phyloP scores from a whole-genome alignment of 2,888 invertebrate genomes.

The Drosophila parthenogenetica region DNA sequence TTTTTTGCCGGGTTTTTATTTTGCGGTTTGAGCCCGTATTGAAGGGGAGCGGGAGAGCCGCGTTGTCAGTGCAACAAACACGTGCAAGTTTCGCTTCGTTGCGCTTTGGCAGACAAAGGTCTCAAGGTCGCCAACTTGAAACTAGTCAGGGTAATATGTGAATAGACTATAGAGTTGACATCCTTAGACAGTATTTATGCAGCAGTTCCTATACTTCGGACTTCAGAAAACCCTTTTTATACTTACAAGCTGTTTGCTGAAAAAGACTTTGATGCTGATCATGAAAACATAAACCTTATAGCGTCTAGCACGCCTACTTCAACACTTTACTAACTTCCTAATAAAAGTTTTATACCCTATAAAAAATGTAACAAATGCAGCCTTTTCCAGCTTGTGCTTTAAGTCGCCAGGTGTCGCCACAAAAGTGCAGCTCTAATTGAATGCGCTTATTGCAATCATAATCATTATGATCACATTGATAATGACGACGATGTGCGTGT shows the following conservation, averaged over 20 bases:
- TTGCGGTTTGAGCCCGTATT: too few relatives aligned
- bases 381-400: neutral
- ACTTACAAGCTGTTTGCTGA: too few relatives aligned
- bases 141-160: slow-evolving; percentile 4
- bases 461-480: too few relatives aligned
- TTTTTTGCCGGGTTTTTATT: neutral
- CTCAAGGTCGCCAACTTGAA: slow-evolving; percentile 43
- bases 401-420: slow-evolving; percentile 53
- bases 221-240: too few relatives aligned
- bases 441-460: slow-evolving; percentile 8
- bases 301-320: neutral
- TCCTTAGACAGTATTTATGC: too few relatives aligned
- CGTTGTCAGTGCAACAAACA: slow-evolving; percentile 29
- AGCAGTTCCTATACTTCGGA: too few relatives aligned
- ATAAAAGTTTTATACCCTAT: neutral
- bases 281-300: too few relatives aligned
- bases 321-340: too few relatives aligned
- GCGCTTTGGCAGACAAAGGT: slow-evolving; percentile 43
- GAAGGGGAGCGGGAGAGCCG: neutral
- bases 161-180: neutral
- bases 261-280: too few relatives aligned
- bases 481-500: slow-evolving; percentile 33
- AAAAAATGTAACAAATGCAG: slow-evolving; percentile 18
- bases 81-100: slow-evolving; percentile 43
- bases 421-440: slow-evolving; percentile 23